Base-by-base conservation (phyloP, 2,888 invertebrate genomes). In the Sycophila texana region DNA sequence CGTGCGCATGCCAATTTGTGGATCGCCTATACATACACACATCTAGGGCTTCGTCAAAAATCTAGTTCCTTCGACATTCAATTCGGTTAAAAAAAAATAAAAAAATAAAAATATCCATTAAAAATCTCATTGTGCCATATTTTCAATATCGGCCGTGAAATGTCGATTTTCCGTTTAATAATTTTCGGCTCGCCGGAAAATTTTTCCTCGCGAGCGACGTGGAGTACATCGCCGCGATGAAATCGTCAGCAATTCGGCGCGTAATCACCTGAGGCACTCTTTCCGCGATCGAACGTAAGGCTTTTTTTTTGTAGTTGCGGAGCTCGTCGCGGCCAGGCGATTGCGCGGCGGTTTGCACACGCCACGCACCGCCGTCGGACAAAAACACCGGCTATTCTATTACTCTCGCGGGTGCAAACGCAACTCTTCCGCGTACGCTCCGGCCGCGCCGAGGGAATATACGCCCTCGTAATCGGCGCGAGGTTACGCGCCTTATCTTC, bases 401-500 rank as follows among this genome's bases (percentile, higher is more conserved):
- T 39, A 39, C 26, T 16, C 63, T 12, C 13, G 26, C 22, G 39
- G n/a, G 53, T 53, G n/a, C 5, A 53, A 30, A 39, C 22, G 53
- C 18, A 61, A 71, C 60, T 61, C 51, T 49, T 71, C 71, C 60
- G 71, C 66, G 51, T 7, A 20, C 20, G 14, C n/a, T 4, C 1
- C 3, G 16, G 51, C 51, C 14, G 16, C 2, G 16, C 53, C 16
- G 53, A n/a, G 53, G 39, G 39, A 39, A 10, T 39, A 16, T 10
- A 72, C 72, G 51, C 61, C 60, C n/a, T 61, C 60, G 30, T 51
- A 49, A 60, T 72, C 22, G 51, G 16, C 58, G 16, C 39, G 22
- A n/a, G 22, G n/a, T 14, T 20, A 10, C 12, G 1, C 63, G 63
- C 63, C n/a, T n/a, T 65, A 16, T 61, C n/a, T 61, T 2, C 16